phyloP scores from a whole-genome alignment of 30 jellyfish, hydroid and myxozoan genomes.

The Turritopsis dohrnii region DNA sequence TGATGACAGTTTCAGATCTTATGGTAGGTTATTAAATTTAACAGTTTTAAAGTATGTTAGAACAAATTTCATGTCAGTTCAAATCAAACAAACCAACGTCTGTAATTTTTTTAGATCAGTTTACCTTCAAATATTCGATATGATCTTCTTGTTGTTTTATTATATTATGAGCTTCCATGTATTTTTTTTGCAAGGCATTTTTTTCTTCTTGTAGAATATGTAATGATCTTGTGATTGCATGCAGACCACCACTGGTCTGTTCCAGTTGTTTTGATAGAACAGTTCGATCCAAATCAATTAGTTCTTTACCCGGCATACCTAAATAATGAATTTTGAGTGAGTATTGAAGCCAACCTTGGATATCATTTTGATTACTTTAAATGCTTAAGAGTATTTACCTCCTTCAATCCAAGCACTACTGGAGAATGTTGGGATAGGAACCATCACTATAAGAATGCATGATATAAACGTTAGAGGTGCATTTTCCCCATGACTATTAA shows the following conservation, averaged over 20 bases:
- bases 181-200: slow-evolving; percentile 48
- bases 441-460: background rate
- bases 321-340: background rate
- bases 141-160: slow-evolving; percentile 41
- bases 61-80: no score
- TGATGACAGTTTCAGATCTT: no score
- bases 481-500: no score
- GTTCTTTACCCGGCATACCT: slow-evolving; percentile 76
- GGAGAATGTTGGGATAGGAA: background rate
- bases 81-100: background rate
- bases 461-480: no score
- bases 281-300: slow-evolving; percentile 78
- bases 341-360: no score
- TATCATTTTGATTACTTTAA: no score
- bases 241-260: slow-evolving; percentile 53
- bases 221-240: slow-evolving; percentile 42
- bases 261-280: slow-evolving; percentile 67
- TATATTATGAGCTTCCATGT: slow-evolving; percentile 43
- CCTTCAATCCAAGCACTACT: background rate
- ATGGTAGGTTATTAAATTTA: no score
- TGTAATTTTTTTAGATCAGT: background rate
- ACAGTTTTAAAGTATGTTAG: no score
- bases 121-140: slow-evolving; percentile 41
- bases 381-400: background rate
- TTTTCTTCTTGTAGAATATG: slow-evolving; percentile 59